phyloP scores from a whole-genome alignment of 2,888 invertebrate genomes.

The Heliconius cydno region DNA sequence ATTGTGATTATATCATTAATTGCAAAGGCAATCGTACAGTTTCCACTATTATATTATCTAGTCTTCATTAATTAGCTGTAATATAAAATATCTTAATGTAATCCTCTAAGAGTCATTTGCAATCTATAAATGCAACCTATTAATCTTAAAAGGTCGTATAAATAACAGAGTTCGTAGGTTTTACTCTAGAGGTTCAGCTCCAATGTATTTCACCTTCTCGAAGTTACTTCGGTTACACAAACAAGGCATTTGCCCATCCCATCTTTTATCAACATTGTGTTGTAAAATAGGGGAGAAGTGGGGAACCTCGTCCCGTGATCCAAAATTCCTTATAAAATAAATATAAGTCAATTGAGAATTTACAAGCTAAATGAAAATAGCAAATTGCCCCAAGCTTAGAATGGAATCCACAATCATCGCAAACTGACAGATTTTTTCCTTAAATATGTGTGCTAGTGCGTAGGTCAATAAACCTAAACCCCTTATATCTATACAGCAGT shows the following conservation, averaged over 20 bases:
- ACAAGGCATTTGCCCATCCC: too few relatives aligned
- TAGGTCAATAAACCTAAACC: constrained; percentile 40
- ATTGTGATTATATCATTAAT: neutral
- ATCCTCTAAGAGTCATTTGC: neutral
- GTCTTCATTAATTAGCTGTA: neutral
- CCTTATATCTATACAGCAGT: constrained; percentile 16
- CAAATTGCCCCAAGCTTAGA: too few relatives aligned
- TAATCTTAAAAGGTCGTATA: neutral
- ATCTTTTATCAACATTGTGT: too few relatives aligned
- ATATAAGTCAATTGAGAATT: too few relatives aligned
- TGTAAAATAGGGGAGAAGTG: too few relatives aligned
- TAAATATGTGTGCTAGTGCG: neutral
- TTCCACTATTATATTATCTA: neutral
- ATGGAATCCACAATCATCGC: too few relatives aligned
- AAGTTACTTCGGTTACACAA: neutral
- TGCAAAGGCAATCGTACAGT: neutral
- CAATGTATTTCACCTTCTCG: neutral
- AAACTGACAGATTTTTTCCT: neutral
- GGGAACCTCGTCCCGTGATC: too few relatives aligned
- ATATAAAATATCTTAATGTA: neutral
- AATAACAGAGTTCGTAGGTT: neutral
- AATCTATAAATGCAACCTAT: neutral
- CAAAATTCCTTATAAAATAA: too few relatives aligned
- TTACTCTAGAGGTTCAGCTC: neutral
- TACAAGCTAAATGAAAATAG: too few relatives aligned